Evolutionary conservation across 2,113 vertebrate species (phyloP).

Genomic region (Hydropotes inermis): DNA sequence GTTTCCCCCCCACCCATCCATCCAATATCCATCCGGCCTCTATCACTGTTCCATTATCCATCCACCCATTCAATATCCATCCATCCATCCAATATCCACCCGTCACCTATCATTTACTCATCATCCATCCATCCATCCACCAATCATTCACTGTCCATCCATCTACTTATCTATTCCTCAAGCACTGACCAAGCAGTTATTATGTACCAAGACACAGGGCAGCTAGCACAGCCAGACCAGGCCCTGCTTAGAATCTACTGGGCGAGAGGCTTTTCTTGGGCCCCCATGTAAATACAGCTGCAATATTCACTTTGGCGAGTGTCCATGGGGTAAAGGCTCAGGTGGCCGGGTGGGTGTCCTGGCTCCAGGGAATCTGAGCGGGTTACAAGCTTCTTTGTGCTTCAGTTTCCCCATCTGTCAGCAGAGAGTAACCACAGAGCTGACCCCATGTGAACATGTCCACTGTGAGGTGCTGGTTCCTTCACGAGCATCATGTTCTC

Average conservation of each 20-base stretch:
- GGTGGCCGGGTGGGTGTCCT: background rate
- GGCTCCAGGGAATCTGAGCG: background rate
- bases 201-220: background rate
- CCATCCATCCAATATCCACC: too few relatives aligned
- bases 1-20: too few relatives aligned
- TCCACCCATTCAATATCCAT: too few relatives aligned
- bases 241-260: background rate
- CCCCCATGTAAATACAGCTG: background rate
- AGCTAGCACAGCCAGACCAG: background rate
- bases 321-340: background rate
- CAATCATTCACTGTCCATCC: background rate
- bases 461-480: rapidly evolving
- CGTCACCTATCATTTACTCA: background rate
- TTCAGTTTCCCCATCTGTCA: background rate
- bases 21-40: background rate
- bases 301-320: too few relatives aligned
- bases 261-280: background rate
- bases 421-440: rapidly evolving
- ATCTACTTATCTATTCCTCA: background rate
- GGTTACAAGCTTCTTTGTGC: background rate
- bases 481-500: rapidly evolving
- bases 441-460: rapidly evolving
- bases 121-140: background rate
- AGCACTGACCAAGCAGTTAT: background rate
- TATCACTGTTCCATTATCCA: background rate